Evolutionary conservation across 2,797 vertebrate species (phyloP), one percentile per base, ranked within the genome.

Genomic region (Microctenopoma steveboyesi): DNA sequence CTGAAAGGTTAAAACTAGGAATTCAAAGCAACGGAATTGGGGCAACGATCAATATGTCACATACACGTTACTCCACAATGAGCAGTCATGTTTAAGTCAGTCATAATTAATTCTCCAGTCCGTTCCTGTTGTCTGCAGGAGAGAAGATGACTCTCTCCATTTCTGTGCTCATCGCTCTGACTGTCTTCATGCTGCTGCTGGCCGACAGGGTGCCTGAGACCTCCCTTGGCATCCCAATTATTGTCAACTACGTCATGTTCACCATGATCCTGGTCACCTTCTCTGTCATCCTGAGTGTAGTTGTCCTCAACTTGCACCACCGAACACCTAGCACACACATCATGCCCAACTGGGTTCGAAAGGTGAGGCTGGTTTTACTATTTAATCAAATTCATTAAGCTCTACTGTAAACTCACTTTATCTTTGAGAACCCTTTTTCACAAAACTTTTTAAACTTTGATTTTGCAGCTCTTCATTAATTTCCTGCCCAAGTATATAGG

Each of bases 81-180:
- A 43, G 25, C 18, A 33, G 28, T 9, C 15, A 27, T 27, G 30
- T 47, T 14, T 28, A 18, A 18, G 18, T 18, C 14, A 60, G 25
- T 71, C 58, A 7, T 40, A 37, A 64, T 40, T 37, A 4, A 60
- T 70, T 71, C 35, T 43, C 27, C 13, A 33, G 33, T 40, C 4
- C 10, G 27, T 48, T 5, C 0, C 12, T 50, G 58, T 48, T 10
- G 6, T 75, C 12, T 59, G 18, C 88, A 97, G 96, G 96, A 53
- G 96, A 97, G 91, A 97, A 97, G 92, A 96, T 98, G 95, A 96
- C 95, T 11, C 95, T 97, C 15, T 97, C 96, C 28, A 97, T 98
- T 80, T 97, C 96, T 0, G 95, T 96, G 25, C 93, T 98, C 71
- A 95, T 98, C 56, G 95, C 96, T 45, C 93, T 97, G 27, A 98